A percentile compares a stretch with the other conserved stretches of the same genome.
phyloP scores from a whole-genome alignment of 2,113 vertebrate genomes.

The Pardalotus punctatus region DNA sequence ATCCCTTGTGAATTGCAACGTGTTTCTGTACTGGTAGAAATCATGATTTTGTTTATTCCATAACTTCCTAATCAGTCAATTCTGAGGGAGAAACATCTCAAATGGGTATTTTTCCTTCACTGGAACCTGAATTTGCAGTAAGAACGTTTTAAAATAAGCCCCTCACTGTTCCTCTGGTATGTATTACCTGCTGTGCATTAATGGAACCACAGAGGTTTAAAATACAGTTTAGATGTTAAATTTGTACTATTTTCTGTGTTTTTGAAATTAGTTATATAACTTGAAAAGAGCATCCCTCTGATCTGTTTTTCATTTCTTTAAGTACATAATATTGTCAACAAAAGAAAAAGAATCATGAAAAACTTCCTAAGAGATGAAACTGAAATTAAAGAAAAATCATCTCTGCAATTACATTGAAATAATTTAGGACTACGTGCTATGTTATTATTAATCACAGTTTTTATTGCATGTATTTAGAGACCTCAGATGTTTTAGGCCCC shows the following conservation, averaged over 20 bases:
- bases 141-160: neutral
- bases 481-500: neutral
- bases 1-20: neutral
- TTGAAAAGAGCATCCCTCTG: neutral
- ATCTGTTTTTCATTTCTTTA: neutral
- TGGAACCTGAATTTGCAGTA: neutral
- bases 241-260: neutral
- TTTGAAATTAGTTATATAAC: neutral
- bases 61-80: neutral
- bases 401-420: neutral
- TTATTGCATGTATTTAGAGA: neutral
- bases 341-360: neutral
- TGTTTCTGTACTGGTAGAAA: neutral
- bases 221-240: neutral
- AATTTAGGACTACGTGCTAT: neutral
- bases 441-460: neutral
- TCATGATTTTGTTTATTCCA: neutral
- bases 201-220: neutral
- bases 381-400: neutral
- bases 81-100: neutral
- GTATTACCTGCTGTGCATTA: neutral
- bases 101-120: neutral
- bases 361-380: neutral
- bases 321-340: fast-evolving
- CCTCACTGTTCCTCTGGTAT: neutral